Percentiles rank a stretch among this genome's conserved stretches.
phyloP scores from a whole-genome alignment of 2,113 vertebrate species.

The Microtus oregoni region DNA sequence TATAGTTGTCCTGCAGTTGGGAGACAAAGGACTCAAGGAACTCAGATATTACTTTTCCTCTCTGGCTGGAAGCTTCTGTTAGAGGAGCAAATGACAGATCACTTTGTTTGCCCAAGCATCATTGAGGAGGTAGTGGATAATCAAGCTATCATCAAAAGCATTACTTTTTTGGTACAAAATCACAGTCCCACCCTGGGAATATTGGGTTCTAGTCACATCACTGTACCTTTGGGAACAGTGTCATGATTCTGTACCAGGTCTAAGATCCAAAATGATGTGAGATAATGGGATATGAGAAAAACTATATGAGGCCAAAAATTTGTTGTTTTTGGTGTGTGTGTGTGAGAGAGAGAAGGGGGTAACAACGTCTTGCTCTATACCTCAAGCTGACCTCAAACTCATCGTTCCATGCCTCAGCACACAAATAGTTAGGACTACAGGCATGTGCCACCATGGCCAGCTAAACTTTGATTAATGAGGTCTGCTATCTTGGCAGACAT shows the following conservation, averaged over 20 bases:
- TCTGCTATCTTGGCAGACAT: constrained; percentile 37
- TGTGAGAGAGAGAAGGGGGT: no score
- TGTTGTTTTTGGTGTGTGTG: background rate
- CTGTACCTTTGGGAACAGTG: constrained; percentile 1
- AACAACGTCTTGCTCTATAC: background rate
- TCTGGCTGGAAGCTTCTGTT: constrained; percentile 12
- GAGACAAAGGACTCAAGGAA: background rate
- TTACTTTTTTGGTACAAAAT: constrained; percentile 49
- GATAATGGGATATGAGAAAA: constrained; percentile 7
- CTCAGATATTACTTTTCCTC: background rate
- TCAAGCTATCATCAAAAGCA: constrained; percentile 41
- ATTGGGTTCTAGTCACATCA: background rate
- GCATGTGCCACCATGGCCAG: background rate
- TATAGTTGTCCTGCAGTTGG: background rate
- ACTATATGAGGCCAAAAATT: background rate
- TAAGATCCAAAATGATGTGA: constrained; percentile 58
- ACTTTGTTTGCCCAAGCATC: constrained; percentile 36
- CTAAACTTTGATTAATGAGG: background rate
- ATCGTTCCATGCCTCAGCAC: background rate
- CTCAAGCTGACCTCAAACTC: background rate
- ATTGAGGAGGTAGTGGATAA: background rate
- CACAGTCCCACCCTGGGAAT: background rate
- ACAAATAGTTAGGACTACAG: background rate
- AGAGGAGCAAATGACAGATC: background rate
- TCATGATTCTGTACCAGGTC: constrained; percentile 37